Conservation (phyloP, 2,797 vertebrate species). For the Falco columbarius region DNA sequence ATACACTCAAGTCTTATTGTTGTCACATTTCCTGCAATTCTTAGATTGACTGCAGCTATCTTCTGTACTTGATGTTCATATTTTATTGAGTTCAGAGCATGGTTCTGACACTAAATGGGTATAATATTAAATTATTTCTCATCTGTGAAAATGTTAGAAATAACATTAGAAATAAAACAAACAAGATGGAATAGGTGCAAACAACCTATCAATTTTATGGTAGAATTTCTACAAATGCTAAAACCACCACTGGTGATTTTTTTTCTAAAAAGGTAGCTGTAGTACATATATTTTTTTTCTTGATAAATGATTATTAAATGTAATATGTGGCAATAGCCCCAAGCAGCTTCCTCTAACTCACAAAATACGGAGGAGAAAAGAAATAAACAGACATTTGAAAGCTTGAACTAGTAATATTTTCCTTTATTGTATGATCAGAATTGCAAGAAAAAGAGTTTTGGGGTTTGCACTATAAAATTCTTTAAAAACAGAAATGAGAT, state of each 20-base stretch:
- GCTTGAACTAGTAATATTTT: not conserved
- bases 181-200: not conserved
- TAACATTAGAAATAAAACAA: not conserved
- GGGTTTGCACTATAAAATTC: not conserved
- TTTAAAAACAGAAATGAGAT: not conserved
- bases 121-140: not conserved
- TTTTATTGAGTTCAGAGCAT: not conserved
- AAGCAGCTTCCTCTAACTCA: not conserved
- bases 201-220: not conserved
- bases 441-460: not conserved
- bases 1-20: not conserved
- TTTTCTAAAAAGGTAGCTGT: not conserved
- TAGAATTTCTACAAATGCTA: not conserved
- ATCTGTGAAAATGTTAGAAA: not conserved
- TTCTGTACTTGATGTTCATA: not conserved
- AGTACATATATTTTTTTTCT: not conserved
- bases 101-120: not conserved
- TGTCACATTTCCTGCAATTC: not conserved
- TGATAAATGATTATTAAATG: constrained; percentile 26
- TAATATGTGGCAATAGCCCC: constrained; percentile 1
- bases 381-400: constrained; percentile 13
- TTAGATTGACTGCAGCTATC: not conserved
- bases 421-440: constrained; percentile 9
- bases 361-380: not conserved
- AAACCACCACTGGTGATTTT: not conserved